Base-by-base conservation (phyloP, 2,888 invertebrate genomes). In the Thera obeliscata region DNA sequence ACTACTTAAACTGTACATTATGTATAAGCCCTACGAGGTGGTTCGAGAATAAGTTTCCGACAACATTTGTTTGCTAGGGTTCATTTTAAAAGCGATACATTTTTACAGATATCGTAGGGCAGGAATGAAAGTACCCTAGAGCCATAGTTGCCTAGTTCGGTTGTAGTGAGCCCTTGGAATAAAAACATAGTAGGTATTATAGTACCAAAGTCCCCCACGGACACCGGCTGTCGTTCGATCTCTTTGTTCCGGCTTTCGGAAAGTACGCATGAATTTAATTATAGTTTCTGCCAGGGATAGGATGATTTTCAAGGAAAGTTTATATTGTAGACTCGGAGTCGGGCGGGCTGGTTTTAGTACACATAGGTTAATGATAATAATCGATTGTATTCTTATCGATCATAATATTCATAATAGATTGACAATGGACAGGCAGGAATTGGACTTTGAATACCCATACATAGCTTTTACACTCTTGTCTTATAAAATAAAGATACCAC, bases 331-430 rank as follows among this genome's bases (percentile, higher is more conserved):
- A 41, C 43, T 9, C 43, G 9, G 2, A 46, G 43, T 9, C 43
- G 43, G 22, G 6, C 50, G 50, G 22, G 56, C 12, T 43, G 38
- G 41, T 56, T 41, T 56, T 43, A 56, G 38, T 41, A n/a, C 54
- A n/a, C 38, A 56, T 41, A 56, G 43, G 41, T 22, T 22, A 8
- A 41, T 56, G 6, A 49, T 56, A 38, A 22, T 43, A 63, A 57
- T 57, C 56, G 52, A 60, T 60, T 50, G 38, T 50, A 59, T 8
- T 57, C 35, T 57, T 52, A 63, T 63, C 57, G 9, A 52, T 50
- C 57, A 52, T 9, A 52, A 43, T 38, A 49, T 33, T 57, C 57
- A 57, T 36, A 7, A 7, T 38, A 41, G 38, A n/a, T 56, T 12
- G 41, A 38, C 38, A 22, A 22, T 22, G 22, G 22, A 22, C 22